A percentile compares a stretch with the other conserved stretches of the same genome.
Evolutionary conservation across 1,140 invertebrate species (phyloP).

Genomic region (Lepidurus couesii): DNA sequence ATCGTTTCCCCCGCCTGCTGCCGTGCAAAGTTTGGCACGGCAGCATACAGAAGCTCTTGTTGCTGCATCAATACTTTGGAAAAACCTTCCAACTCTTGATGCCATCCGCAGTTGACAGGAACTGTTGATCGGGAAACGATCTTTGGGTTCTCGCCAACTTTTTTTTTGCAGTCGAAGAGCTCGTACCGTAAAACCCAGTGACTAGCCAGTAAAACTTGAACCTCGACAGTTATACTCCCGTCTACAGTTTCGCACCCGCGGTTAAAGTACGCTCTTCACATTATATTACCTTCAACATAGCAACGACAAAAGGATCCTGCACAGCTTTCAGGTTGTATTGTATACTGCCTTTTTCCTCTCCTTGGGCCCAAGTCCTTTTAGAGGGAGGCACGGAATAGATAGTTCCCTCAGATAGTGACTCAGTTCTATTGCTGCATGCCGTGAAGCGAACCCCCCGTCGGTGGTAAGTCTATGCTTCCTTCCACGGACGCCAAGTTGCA

Average conservation of each 20-base stretch:
- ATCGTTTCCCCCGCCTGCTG: too few relatives aligned
- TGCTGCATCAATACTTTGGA: neutral
- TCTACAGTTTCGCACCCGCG: neutral
- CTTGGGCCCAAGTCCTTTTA: neutral
- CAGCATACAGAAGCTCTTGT: neutral
- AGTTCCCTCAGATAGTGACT: neutral
- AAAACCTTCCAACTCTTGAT: too few relatives aligned
- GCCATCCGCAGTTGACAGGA: neutral
- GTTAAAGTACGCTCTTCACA: neutral
- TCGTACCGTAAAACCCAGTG: neutral
- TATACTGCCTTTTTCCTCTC: neutral
- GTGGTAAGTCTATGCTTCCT: neutral
- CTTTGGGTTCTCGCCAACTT: neutral
- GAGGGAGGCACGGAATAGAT: neutral
- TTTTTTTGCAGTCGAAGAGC: neutral
- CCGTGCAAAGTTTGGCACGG: too few relatives aligned
- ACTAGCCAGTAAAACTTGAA: neutral
- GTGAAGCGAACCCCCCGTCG: neutral
- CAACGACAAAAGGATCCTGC: neutral
- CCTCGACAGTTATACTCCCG: neutral
- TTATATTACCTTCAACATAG: neutral
- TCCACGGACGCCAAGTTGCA: neutral
- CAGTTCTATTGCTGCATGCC: slow-evolving; percentile 7
- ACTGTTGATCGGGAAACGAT: slow-evolving; percentile 19
- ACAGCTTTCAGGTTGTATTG: slow-evolving; percentile 1